Base-by-base conservation (phyloP, 1,140 invertebrate species). In the Leptinotarsa undecemlineata region DNA sequence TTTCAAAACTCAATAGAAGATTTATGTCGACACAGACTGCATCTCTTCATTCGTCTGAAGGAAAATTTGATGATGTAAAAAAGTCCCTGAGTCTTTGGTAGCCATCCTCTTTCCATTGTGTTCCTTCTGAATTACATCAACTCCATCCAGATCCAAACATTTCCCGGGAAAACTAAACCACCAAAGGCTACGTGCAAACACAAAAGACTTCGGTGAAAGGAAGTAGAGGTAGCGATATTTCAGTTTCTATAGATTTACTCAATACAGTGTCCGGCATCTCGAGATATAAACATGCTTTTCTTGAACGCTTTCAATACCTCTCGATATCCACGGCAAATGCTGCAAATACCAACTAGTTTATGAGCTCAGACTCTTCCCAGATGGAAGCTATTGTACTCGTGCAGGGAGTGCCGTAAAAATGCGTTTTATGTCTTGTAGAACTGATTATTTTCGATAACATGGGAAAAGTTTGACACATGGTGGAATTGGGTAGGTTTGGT, bases 191-290 rank as follows among this genome's bases (percentile, higher is more conserved):
- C n/a, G 51, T 57, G 51, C 33, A 57, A 57, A 57, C 51, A 57
- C 51, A 57, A 57, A 17, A 19, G 51, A 57, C 13, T 19, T 57
- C 15, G 15, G 6, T 57, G 51, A 57, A 57, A 57, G n/a, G 17
- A 57, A 57, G n/a, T 17, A 57, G 5, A 15, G 15, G 15, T 57
- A 15, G n/a, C 51, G n/a, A 57, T 57, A 57, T 57, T 19, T 19
- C 15, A 57, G 51, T 17, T 57, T 57, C 51, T 57, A 15, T 57
- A 57, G 51, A 57, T 57, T 57, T 1, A 57, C 4, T 57, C 0
- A 17, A 57, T 57, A 57, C 51, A 57, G 51, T 57, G 51, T 57
- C 51, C 51, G 51, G 51, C n/a, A 57, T 57, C 51, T 57, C n/a
- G 17, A 57, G 51, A 57, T 57, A 57, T 57, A 57, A 57, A 57